Evolutionary conservation across 2,113 vertebrate species (phyloP), one percentile per base, ranked within the genome.

Genomic region (Suricata suricatta): DNA sequence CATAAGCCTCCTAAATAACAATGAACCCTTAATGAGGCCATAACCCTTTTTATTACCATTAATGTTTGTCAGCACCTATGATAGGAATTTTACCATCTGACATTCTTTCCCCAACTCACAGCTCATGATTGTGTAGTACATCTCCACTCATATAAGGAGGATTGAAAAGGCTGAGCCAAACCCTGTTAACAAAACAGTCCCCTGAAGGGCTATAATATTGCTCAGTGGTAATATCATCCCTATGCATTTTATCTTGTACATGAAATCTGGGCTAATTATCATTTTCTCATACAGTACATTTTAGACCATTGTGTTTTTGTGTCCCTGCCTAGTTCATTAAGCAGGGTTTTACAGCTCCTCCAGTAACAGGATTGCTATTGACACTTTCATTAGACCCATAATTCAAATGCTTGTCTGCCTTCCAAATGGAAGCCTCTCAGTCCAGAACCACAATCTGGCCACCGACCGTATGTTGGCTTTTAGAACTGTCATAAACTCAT

Each of bases 321-420:
- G 92, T 98, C 98, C 97, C 93, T 98, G 97, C 98, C 97, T 98
- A 98, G 98, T 98, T 98, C 98, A 98, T 99, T 99, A 98, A 98
- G 98, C 97, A 98, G 95, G 84, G 87, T 97, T 98, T 98, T 98
- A 98, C 96, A 98, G 96, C 96, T 98, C 96, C 95, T 96, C 93
- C 97, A 96, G 96, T 98, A 98, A 98, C 96, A 98, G 98, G 97
- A 98, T 98, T 98, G 98, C 95, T 98, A 98, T 98, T 98, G 98
- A 98, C 98, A 98, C 95, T 98, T 98, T 98, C 98, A 98, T 99
- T 99, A 98, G 98, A 98, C 97, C 97, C 90, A 93, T 98, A 98
- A 98, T 98, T 98, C 96, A 97, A 96, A 94, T 68, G 44, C 92
- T 95, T 76, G 27, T 95, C 97, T n/a, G 38, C 63, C 95, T 98